Conservation (phyloP, 2,113 vertebrate genomes). For the Mirounga angustirostris region DNA sequence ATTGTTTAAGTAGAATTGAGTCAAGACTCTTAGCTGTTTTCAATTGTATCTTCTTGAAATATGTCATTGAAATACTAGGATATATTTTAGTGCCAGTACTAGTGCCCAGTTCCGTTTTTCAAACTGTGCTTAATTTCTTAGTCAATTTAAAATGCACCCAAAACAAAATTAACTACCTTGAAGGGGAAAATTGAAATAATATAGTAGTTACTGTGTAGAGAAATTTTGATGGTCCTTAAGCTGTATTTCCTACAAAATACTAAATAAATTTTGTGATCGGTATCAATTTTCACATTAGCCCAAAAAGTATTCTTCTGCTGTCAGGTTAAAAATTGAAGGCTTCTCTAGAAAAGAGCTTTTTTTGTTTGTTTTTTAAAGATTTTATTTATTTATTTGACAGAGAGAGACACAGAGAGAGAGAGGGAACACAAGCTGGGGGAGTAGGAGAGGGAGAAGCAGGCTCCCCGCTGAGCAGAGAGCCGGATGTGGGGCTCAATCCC, state of each 20-base stretch:
- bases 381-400: too few relatives aligned
- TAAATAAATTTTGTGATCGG: not conserved
- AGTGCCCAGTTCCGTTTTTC: not conserved
- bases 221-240: not conserved
- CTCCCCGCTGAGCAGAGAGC: too few relatives aligned
- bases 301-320: not conserved
- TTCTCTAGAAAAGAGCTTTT: conserved; percentile 11
- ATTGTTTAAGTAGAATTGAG: not conserved
- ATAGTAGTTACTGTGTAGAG: not conserved
- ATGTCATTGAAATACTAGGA: not conserved
- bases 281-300: not conserved
- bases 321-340: not conserved
- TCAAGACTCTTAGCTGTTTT: not conserved
- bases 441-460: too few relatives aligned
- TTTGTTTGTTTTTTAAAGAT: not conserved
- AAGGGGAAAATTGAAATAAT: not conserved
- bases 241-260: not conserved
- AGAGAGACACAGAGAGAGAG: too few relatives aligned
- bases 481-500: too few relatives aligned
- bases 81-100: not conserved
- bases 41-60: not conserved
- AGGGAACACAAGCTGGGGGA: too few relatives aligned
- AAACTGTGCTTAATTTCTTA: not conserved
- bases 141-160: not conserved
- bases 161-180: not conserved